Evolutionary conservation across 2,888 invertebrate genomes (phyloP).

Genomic region (Boloria euphrosyne): DNA sequence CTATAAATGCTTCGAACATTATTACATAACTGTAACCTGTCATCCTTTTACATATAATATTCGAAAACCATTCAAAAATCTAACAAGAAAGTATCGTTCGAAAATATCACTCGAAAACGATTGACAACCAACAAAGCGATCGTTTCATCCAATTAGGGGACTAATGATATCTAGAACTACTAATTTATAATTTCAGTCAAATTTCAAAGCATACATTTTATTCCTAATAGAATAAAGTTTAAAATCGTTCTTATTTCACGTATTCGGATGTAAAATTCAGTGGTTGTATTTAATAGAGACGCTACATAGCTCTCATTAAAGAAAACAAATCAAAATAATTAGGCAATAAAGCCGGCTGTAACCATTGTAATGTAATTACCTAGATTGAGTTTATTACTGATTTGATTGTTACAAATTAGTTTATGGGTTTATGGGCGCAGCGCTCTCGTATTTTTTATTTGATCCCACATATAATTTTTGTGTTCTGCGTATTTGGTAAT

Average conservation of each 20-base stretch:
- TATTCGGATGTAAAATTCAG: background rate
- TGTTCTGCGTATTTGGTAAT: constrained; percentile 29
- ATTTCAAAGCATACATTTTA: constrained; percentile 32
- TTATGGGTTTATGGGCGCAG: constrained; percentile 61
- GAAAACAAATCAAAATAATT: constrained; percentile 80
- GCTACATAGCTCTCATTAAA: constrained; percentile 68
- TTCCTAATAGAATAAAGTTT: constrained; percentile 21
- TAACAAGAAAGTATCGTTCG: constrained; percentile 23
- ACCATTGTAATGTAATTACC: constrained; percentile 67
- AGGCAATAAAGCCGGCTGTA: constrained; percentile 68
- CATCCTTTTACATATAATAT: background rate
- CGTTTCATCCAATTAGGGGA: constrained; percentile 67
- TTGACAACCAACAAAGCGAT: constrained; percentile 63
- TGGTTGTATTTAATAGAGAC: constrained; percentile 52
- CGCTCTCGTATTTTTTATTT: constrained; percentile 36
- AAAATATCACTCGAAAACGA: constrained; percentile 12
- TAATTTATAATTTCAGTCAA: constrained; percentile 23
- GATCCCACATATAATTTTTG: constrained; percentile 32
- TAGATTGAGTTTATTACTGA: constrained; percentile 67
- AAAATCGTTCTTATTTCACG: constrained; percentile 36
- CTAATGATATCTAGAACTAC: constrained; percentile 57
- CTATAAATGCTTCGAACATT: no score
- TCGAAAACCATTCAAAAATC: constrained; percentile 2
- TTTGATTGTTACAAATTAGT: constrained; percentile 78
- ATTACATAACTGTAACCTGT: no score